Evolutionary conservation across 2,113 vertebrate genomes (phyloP).

Genomic region (Pedetes capensis): DNA sequence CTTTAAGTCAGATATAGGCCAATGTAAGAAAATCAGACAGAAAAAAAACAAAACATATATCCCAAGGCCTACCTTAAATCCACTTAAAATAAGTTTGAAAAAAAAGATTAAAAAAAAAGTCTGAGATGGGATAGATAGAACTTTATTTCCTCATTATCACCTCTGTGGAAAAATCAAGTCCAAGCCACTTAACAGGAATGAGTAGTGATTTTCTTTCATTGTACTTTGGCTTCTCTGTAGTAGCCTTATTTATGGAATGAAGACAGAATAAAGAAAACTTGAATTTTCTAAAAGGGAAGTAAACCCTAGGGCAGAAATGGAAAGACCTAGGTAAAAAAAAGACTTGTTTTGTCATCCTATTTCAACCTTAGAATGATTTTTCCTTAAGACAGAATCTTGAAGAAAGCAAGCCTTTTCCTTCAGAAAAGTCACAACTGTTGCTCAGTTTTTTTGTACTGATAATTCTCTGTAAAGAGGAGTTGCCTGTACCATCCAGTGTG

Average conservation of each 20-base stretch:
- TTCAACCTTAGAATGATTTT: background rate
- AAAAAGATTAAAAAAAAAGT: no score
- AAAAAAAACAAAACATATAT: background rate
- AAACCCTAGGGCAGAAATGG: background rate
- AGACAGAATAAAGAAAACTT: background rate
- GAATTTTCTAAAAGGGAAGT: background rate
- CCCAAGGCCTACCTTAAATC: background rate
- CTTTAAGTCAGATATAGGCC: background rate
- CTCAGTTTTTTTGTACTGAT: background rate
- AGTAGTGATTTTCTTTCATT: background rate
- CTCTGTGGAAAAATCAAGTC: background rate
- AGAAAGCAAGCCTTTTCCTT: background rate
- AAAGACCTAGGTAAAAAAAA: background rate
- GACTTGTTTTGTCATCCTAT: background rate
- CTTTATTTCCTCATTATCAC: background rate
- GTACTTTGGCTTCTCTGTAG: background rate
- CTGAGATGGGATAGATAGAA: no score
- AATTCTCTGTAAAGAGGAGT: background rate
- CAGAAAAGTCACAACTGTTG: background rate
- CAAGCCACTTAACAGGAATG: no score
- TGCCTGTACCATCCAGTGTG: background rate
- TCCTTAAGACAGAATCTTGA: conserved; percentile 6
- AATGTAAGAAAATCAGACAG: background rate
- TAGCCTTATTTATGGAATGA: conserved; percentile 4
- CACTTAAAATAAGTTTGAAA: background rate